phyloP scores from a whole-genome alignment of 1,140 invertebrate genomes.

The Vanessa atalanta region DNA sequence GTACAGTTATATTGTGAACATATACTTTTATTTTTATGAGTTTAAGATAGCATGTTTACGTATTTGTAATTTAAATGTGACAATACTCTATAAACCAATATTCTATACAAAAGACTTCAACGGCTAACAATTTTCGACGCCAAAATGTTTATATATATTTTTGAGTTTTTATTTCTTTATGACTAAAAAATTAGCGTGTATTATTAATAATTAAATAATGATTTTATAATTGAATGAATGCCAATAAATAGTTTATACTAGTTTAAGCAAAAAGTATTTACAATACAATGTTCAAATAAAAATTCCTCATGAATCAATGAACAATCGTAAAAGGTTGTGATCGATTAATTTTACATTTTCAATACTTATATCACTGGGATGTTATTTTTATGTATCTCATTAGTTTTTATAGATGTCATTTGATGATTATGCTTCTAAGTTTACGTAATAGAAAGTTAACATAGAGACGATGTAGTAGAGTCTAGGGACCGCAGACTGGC shows the following conservation, averaged over 20 bases:
- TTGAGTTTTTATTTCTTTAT: not conserved
- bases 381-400: conserved; percentile 8
- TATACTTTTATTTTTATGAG: not conserved
- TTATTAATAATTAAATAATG: too few relatives aligned
- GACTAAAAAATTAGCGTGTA: too few relatives aligned
- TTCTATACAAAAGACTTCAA: conserved; percentile 40
- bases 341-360: not conserved
- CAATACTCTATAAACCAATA: not conserved
- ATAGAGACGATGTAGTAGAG: too few relatives aligned
- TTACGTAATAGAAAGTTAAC: not conserved
- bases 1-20: conserved; percentile 4
- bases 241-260: not conserved
- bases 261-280: not conserved
- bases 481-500: too few relatives aligned
- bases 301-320: not conserved
- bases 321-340: not conserved
- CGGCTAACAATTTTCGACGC: not conserved
- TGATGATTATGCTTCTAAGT: not conserved
- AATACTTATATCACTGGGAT: not conserved
- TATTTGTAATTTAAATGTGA: not conserved
- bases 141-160: not conserved
- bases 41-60: not conserved
- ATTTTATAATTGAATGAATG: not conserved
- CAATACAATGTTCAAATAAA: not conserved
- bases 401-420: conserved; percentile 5